Evolutionary conservation across 2,113 vertebrate species (phyloP).

Genomic region (Trogon melanurus): DNA sequence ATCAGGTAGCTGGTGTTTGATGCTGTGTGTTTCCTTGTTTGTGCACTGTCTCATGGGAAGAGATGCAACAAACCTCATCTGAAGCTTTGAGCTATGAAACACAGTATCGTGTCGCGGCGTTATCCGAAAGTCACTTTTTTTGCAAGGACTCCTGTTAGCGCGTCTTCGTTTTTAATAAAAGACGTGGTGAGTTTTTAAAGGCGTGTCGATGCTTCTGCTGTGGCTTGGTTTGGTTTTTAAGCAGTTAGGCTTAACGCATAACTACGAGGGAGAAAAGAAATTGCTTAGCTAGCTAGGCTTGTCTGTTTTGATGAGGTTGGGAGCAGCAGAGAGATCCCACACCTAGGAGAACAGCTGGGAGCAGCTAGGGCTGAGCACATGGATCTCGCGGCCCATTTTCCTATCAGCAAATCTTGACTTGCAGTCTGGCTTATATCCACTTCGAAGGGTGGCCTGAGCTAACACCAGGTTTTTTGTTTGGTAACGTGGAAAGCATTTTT

Average conservation of each 20-base stretch:
- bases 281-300: background rate
- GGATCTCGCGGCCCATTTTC: background rate
- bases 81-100: background rate
- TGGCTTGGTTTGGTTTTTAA: background rate
- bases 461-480: background rate
- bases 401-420: background rate
- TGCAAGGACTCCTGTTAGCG: background rate
- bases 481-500: slow-evolving; percentile 39
- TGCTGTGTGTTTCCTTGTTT: background rate
- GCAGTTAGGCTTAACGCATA: background rate
- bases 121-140: background rate
- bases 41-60: background rate
- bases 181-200: background rate
- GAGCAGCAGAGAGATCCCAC: background rate
- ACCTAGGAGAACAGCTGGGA: background rate
- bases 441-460: background rate
- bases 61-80: background rate
- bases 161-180: background rate
- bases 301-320: background rate
- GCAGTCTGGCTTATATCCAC: slow-evolving; percentile 13
- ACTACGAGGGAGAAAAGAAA: background rate
- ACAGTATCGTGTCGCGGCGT: background rate
- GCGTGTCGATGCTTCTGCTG: rapidly evolving
- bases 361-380: background rate
- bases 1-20: background rate